Percentiles rank a stretch among this genome's conserved stretches.
Conservation (phyloP, 2,113 vertebrate species). For the Solea senegalensis region DNA sequence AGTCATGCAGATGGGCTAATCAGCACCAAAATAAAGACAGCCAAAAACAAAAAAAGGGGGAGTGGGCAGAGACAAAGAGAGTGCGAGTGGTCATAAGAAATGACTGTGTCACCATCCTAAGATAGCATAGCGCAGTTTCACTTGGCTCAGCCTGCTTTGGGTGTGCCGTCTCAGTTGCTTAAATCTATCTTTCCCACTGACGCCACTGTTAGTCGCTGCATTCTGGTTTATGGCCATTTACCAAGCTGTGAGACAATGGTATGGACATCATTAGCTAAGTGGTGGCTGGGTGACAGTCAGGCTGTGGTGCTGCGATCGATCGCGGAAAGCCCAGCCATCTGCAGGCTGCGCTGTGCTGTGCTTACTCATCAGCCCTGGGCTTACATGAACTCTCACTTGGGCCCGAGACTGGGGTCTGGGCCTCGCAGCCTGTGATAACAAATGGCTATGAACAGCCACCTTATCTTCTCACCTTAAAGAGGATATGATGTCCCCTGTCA, state of each 20-base stretch:
- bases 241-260: slow-evolving; percentile 57
- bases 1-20: slow-evolving; percentile 38
- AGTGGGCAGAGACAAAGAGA: slow-evolving; percentile 2
- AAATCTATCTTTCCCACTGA: slow-evolving; percentile 57
- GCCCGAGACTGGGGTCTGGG: slow-evolving; percentile 50
- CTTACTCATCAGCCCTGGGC: slow-evolving; percentile 72
- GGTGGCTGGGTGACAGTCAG: slow-evolving; percentile 73
- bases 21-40: slow-evolving; percentile 29
- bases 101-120: slow-evolving; percentile 20
- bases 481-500: slow-evolving; percentile 69
- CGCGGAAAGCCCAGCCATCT: slow-evolving; percentile 46
- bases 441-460: slow-evolving; percentile 62
- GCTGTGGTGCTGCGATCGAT: slow-evolving; percentile 66
- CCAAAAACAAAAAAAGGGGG: slow-evolving; percentile 12
- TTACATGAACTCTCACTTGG: slow-evolving; percentile 17
- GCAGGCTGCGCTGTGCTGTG: slow-evolving; percentile 43
- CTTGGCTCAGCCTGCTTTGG: slow-evolving; percentile 49
- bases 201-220: slow-evolving; percentile 4
- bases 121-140: slow-evolving; percentile 12
- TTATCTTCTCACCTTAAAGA: slow-evolving; percentile 76
- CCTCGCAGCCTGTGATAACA: slow-evolving; percentile 56
- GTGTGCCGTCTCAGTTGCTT: slow-evolving; percentile 47
- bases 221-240: slow-evolving; percentile 61
- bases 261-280: slow-evolving; percentile 81
- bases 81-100: slow-evolving; percentile 19